Base-by-base conservation (phyloP, 2,113 vertebrate genomes). In the Capreolus pygargus region DNA sequence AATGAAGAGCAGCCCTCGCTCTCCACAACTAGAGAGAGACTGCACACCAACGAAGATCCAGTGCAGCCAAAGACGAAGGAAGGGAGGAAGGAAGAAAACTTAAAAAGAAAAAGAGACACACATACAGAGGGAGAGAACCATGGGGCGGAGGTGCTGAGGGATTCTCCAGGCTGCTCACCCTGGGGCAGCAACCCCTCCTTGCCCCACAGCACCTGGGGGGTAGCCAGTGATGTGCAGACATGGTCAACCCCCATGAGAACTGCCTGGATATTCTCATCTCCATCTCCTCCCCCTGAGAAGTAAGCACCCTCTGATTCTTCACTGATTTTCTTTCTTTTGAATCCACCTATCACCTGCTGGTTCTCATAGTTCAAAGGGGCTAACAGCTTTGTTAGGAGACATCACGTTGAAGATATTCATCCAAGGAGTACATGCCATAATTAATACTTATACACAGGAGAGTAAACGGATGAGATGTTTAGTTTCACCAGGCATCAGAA, bases 281-380 rank as follows among this genome's bases (percentile, higher is more conserved):
- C n/a, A 25, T 7, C 25, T 61, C 78, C 36, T 12, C 17, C 70
- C 10, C 16, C 23, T 47, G 17, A 9, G 28, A 52, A 0, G 5
- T 47, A 16, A 76, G 5, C 1, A 7, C 45, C 89, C 19, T 54
- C 28, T 33, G 47, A 58, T 14, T 30, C 6, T 25, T 89, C 2
- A 25, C 10, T 61, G 19, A 28, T 33, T 76, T 60, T 61, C 52
- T 95, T 92, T 74, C 87, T 76, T 92, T 19, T 54, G 93, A 92
- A 84, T 14, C 57, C 13, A 30, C 30, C 47, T 50, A 30, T 13
- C n/a, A 89, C 11, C 55, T 83, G 70, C n/a, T 74, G 55, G 52
- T 28, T 58, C 78, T 84, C 57, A 86, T 61, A 61, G 74, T 82
- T 90, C 54, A 81, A 87, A 95, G 55, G 52, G 54, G 21, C n/a